Percentiles rank a stretch among this genome's conserved stretches.
Conservation (phyloP, 2,113 vertebrate species). For the Stigmatopora nigra region DNA sequence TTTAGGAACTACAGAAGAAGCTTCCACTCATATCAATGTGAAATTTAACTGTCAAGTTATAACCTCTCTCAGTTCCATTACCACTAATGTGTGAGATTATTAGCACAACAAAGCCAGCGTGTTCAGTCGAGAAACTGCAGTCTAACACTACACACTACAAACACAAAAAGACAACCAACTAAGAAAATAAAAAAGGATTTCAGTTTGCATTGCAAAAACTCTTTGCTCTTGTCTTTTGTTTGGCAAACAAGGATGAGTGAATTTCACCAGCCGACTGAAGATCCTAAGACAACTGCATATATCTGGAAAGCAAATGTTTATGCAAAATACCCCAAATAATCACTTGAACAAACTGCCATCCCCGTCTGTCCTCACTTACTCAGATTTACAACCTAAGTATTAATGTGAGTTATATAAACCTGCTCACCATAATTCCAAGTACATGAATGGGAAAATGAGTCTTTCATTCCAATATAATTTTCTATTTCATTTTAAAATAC, state of each 20-base stretch:
- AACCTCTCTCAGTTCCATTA: conserved; percentile 43
- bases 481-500: too few relatives aligned
- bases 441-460: too few relatives aligned
- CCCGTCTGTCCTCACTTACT: background rate
- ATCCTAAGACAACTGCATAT: conserved; percentile 54
- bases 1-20: background rate
- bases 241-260: conserved; percentile 50
- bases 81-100: conserved; percentile 39
- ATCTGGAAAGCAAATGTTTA: conserved; percentile 61
- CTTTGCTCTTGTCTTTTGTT: conserved; percentile 28
- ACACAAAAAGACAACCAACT: background rate
- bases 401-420: background rate
- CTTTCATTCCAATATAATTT: too few relatives aligned
- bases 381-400: background rate
- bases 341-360: conserved; percentile 14
- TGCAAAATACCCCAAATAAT: conserved; percentile 45
- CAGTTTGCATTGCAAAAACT: conserved; percentile 68
- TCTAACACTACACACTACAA: background rate
- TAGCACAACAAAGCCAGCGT: background rate
- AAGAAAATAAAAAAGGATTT: conserved; percentile 20
- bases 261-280: conserved; percentile 48
- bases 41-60: conserved; percentile 22
- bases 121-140: background rate
- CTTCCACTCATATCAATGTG: background rate
- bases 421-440: too few relatives aligned